Base-by-base conservation (phyloP, 2,888 invertebrate genomes). In the Temnothorax unifasciatus region DNA sequence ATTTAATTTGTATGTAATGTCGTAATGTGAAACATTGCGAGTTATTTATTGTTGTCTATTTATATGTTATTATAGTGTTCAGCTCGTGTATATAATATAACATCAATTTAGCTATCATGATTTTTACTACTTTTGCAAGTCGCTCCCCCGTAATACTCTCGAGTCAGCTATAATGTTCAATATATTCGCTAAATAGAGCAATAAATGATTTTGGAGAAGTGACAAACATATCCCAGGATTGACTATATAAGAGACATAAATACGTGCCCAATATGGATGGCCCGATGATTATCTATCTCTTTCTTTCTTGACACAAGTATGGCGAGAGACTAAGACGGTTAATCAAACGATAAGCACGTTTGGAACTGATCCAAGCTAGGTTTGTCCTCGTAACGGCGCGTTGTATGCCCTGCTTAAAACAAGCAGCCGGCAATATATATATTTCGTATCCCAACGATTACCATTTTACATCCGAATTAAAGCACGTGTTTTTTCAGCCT, bases 331-430 rank as follows among this genome's bases (percentile, higher is more conserved):
- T 87, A 85, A 90, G 88, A 89, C 86, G 88, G 88, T 88, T 88
- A 87, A 88, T 87, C 87, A 88, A 86, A 87, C 87, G 90, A 89
- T 89, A 90, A 90, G 90, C 88, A 87, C 88, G 89, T 87, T 86
- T 90, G 90, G 89, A 88, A 82, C 77, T 73, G 86, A 83, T 88
- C 87, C 89, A 89, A 89, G 50, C 83, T 84, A 68, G 85, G 77
- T 82, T 86, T 83, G 75, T 54, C 25, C 75, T 47, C 57, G 77
- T 81, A 86, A 82, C 85, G 74, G 87, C 86, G 88, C 86, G 66
- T 84, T 79, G 64, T 71, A 41, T 81, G 38, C 69, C 13, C 50
- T 64, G 44, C 52, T 63, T 68, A 41, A 59, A 69, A 68, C 87
- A 71, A 85, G 59, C 84, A 54, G 21, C 61, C 8, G 34, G 66